Percentiles rank a stretch among this genome's conserved stretches.
Evolutionary conservation across 2,888 invertebrate species (phyloP).

Genomic region (Andrena trimmerana): DNA sequence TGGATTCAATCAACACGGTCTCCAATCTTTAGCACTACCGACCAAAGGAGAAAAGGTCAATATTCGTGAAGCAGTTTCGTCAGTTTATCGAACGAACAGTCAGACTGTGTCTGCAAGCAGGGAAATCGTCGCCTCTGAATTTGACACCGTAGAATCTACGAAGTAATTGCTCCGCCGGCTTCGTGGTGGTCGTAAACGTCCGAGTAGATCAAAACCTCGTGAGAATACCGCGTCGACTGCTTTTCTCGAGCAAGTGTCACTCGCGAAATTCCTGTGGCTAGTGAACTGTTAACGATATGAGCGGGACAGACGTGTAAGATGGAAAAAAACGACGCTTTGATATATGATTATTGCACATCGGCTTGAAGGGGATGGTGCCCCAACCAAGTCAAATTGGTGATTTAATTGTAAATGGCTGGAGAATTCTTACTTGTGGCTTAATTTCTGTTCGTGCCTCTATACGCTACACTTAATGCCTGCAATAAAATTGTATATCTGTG

Average conservation of each 20-base stretch:
- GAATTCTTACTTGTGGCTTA: not conserved
- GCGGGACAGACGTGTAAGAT: conserved; percentile 31
- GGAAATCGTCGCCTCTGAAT: conserved; percentile 67
- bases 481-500: too few species aligned
- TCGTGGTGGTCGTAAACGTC: conserved; percentile 76
- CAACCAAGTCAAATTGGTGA: not conserved
- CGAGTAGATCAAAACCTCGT: conserved; percentile 74
- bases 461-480: too few species aligned
- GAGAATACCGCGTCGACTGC: conserved; percentile 57
- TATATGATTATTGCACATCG: conserved; percentile 17
- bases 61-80: not conserved
- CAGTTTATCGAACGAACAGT: conserved; percentile 26
- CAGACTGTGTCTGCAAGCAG: conserved; percentile 33
- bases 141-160: conserved; percentile 54
- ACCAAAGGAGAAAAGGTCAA: not conserved
- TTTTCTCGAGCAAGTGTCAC: conserved; percentile 59
- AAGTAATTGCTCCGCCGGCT: conserved; percentile 73
- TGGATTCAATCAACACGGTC: not conserved
- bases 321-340: conserved; percentile 33
- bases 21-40: not conserved
- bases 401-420: not conserved
- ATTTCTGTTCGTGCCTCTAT: not conserved
- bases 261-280: conserved; percentile 51
- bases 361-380: not conserved
- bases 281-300: conserved; percentile 60